Evolutionary conservation across 2,888 invertebrate species (phyloP).

Genomic region (Octodonta nipae): DNA sequence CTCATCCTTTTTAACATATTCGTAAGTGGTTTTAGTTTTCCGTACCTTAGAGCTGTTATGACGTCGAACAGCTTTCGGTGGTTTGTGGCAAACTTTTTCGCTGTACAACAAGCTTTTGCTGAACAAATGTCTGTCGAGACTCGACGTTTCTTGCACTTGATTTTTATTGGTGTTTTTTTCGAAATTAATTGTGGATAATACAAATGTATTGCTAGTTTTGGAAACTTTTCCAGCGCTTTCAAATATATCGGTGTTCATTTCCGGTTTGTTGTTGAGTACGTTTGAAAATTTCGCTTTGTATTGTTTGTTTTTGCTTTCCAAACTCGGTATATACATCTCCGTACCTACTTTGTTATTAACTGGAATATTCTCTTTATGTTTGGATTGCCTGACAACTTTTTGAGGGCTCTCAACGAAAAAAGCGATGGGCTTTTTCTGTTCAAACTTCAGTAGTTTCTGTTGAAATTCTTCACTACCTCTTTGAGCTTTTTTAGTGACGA

Average conservation of each 20-base stretch:
- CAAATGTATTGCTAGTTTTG: constrained; percentile 15
- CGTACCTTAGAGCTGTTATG: constrained; percentile 45
- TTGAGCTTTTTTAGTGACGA: constrained; percentile 24
- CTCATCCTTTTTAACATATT: constrained; percentile 34
- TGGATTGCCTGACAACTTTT: constrained; percentile 8
- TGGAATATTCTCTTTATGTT: constrained; percentile 20
- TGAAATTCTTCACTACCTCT: constrained; percentile 32
- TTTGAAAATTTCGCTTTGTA: constrained; percentile 39
- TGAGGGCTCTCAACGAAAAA: constrained; percentile 28
- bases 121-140: constrained; percentile 35
- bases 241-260: constrained; percentile 28
- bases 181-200: constrained; percentile 22
- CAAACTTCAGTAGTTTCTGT: constrained; percentile 32
- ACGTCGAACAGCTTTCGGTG: constrained; percentile 56
- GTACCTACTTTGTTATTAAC: constrained; percentile 15
- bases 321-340: constrained; percentile 44
- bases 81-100: constrained; percentile 52
- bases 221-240: constrained; percentile 20
- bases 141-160: constrained; percentile 31
- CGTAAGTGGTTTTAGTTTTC: constrained; percentile 31
- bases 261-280: constrained; percentile 34
- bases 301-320: constrained; percentile 41
- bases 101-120: constrained; percentile 32
- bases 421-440: constrained; percentile 27
- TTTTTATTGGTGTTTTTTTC: constrained; percentile 23